phyloP scores from a whole-genome alignment of 2,113 vertebrate genomes.

The Paratilapia polleni region DNA sequence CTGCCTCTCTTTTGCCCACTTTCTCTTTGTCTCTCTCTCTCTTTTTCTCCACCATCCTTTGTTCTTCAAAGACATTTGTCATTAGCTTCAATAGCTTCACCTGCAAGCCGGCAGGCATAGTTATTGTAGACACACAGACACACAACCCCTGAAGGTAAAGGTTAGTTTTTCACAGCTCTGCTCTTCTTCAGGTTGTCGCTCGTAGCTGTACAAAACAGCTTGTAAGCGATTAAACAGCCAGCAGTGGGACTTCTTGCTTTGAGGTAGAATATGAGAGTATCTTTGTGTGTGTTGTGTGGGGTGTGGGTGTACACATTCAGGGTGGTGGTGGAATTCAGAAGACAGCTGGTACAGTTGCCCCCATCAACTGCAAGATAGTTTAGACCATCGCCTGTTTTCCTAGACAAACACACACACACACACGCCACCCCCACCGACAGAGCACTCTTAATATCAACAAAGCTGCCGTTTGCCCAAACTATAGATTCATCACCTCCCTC shows the following conservation, averaged over 20 bases:
- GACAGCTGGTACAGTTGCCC: constrained; percentile 63
- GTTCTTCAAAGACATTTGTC: constrained; percentile 65
- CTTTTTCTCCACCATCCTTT: constrained; percentile 40
- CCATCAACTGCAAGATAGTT: constrained; percentile 40
- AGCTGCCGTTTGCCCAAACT: constrained; percentile 47
- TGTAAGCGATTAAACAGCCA: constrained; percentile 27
- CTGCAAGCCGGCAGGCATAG: constrained; percentile 19
- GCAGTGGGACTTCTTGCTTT: constrained; percentile 23
- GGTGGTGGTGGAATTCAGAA: constrained; percentile 41
- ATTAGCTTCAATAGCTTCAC: constrained; percentile 44
- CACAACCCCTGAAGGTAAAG: constrained; percentile 25
- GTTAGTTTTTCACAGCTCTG: neutral
- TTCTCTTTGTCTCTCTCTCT: constrained; percentile 16
- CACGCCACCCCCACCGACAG: neutral
- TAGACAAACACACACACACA: neutral
- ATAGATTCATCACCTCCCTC: constrained; percentile 48
- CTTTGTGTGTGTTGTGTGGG: neutral
- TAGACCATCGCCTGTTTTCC: constrained; percentile 44
- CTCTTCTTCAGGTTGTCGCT: constrained; percentile 29
- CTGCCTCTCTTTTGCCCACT: constrained; percentile 3
- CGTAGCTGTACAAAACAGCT: constrained; percentile 21
- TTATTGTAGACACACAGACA: neutral
- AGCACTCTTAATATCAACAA: constrained; percentile 48
- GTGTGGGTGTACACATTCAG: neutral
- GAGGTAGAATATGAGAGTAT: constrained; percentile 3